Percentiles rank a stretch among this genome's conserved stretches.
These are phyloP conservation scores for Pantherophis vulpinus DNA, from an alignment of 2,797 vertebrate species.

Conservation along the genomic window DNA sequence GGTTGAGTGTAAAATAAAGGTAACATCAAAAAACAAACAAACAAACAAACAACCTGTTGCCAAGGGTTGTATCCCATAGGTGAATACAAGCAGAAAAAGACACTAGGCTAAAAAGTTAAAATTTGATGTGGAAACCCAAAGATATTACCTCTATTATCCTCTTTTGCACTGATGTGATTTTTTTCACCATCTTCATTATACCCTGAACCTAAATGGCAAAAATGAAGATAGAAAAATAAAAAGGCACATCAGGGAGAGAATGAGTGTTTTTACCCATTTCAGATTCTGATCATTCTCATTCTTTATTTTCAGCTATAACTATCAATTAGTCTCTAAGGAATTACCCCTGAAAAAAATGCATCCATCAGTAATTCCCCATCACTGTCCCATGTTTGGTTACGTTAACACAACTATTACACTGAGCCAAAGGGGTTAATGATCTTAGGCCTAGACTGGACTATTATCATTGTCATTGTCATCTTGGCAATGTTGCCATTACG, in stretches of 20 bases:
- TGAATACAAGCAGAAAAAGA: background rate
- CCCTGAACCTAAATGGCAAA: conserved; percentile 58
- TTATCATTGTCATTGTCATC: background rate
- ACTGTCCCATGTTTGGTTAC: background rate
- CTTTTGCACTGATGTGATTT: conserved; percentile 69
- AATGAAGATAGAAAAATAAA: conserved; percentile 36
- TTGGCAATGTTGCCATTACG: background rate
- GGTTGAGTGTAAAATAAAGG: background rate
- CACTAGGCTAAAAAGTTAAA: background rate
- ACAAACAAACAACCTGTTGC: background rate
- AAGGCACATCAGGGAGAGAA: background rate
- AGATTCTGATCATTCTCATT: background rate
- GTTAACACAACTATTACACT: background rate
- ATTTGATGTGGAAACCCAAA: background rate
- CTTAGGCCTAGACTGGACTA: background rate
- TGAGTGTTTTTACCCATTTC: background rate
- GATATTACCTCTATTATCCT: conserved; percentile 74
- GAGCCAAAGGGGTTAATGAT: background rate
- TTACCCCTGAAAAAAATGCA: background rate
- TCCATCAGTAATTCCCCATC: background rate
- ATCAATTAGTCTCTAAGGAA: background rate
- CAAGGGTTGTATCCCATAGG: background rate
- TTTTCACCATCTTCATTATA: conserved; percentile 72
- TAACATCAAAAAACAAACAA: background rate
- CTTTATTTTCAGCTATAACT: background rate